phyloP scores from a whole-genome alignment of 2,888 invertebrate genomes.

The Mythimna impura region DNA sequence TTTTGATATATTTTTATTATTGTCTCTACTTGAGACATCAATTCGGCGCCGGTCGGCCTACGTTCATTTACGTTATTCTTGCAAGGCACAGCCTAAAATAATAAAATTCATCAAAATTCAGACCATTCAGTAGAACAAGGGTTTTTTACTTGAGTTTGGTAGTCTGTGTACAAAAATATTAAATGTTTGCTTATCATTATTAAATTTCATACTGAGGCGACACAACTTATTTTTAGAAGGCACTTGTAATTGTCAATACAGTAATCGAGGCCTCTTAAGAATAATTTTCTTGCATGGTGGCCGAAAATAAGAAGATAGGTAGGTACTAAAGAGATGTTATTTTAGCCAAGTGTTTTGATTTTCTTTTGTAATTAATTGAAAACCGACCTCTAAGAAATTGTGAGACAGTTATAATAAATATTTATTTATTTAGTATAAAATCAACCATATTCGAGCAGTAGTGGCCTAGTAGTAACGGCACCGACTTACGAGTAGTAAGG shows the following conservation, averaged over 20 bases:
- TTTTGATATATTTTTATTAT: conserved; percentile 44
- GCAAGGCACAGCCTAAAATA: conserved; percentile 44
- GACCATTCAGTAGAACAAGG: conserved; percentile 32
- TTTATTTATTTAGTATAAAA: too few relatives aligned
- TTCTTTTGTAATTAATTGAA: conserved; percentile 11
- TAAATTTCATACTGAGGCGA: conserved; percentile 49
- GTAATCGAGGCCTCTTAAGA: conserved; percentile 64
- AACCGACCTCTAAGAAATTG: not conserved
- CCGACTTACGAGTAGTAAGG: too few relatives aligned
- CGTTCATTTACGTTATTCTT: conserved; percentile 58
- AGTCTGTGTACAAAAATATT: conserved; percentile 53
- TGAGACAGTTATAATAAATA: not conserved
- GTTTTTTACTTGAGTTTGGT: not conserved
- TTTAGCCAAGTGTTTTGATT: conserved; percentile 37
- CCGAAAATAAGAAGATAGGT: conserved; percentile 23
- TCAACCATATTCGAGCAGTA: too few relatives aligned
- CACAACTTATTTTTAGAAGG: conserved; percentile 57
- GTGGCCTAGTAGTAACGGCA: too few relatives aligned
- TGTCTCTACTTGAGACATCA: conserved; percentile 60
- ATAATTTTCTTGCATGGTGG: conserved; percentile 58
- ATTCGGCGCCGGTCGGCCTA: conserved; percentile 61
- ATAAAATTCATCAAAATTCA: conserved; percentile 13
- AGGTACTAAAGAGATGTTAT: not conserved
- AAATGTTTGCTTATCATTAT: conserved; percentile 69
- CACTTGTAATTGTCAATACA: conserved; percentile 64